Evolutionary conservation across 2,888 invertebrate species (phyloP), one percentile per base, ranked within the genome.

Genomic region (Megaustenia siamemsis): DNA sequence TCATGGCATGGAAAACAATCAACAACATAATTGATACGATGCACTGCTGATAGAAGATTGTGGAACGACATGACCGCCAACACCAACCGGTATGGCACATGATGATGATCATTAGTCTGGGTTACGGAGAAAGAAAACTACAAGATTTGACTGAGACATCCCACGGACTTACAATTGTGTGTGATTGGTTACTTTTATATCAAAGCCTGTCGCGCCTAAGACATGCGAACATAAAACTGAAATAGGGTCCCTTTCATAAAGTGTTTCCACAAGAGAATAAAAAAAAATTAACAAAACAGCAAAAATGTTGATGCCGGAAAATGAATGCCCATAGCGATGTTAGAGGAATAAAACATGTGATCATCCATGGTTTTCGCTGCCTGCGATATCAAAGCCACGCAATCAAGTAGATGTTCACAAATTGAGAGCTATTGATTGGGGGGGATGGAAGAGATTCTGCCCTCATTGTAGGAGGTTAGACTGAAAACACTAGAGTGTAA

Each of bases 251-350:
- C 40, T 6, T 40, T 38, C 6, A 8, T 32, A 10, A 38, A 35
- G 1, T 35, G 68, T 68, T 21, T 6, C 21, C 8, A 35, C 0
- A 40, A 38, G n/a, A 69, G 8, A 40, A 40, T 24, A 24, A 43
- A 69, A 40, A 35, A 53, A 75, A 75, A 45, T 38, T 15, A 32
- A 28, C 75, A 76, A 24, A 56, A 77, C 10, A 53, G 53, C 3
- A 63, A n/a, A 63, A 60, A 77, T 38, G 60, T 60, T 63, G 15
- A 77, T 77, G 63, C n/a, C n/a, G 28, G 60, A 63, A 77, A 77
- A 60, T 56, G 28, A 60, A 63, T 53, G 60, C 77, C 10, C 38
- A 40, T 40, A 43, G 43, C 40, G 28, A 1, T 32, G 1, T 18
- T 40, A 12, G 15, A 43, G 63, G 40, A 77, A 60, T 60, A 60